These are phyloP conservation scores for Zosterops hypoxanthus DNA, from an alignment of 2,113 vertebrate genomes.

Conservation along the genomic window DNA sequence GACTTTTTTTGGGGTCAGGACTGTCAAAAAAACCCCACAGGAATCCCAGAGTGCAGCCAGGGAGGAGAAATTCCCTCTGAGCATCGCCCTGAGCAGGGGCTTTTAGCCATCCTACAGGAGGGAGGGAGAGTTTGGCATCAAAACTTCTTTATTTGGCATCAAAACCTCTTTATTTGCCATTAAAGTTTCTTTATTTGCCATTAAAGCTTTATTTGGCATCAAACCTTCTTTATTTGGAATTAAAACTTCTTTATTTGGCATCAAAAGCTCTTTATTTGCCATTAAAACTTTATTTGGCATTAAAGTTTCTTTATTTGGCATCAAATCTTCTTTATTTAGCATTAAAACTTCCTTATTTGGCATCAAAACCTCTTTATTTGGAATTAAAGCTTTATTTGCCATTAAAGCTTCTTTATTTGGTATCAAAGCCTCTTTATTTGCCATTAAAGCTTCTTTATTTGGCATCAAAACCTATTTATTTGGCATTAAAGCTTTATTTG, in stretches of 20 bases:
- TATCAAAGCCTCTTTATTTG: background rate
- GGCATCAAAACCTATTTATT: background rate
- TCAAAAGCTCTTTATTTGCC: too few species aligned
- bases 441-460: background rate
- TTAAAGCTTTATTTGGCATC: background rate
- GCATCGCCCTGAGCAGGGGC: background rate
- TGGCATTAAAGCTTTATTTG: background rate
- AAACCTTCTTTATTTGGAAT: too few species aligned
- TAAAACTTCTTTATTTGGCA: too few species aligned
- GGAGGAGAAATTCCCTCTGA: background rate
- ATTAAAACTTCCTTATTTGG: background rate
- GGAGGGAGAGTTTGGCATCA: background rate
- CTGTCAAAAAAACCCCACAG: fast-evolving
- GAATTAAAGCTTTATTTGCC: too few species aligned
- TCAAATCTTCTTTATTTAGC: background rate
- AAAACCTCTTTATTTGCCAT: too few species aligned
- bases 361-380: background rate
- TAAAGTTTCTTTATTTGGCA: too few species aligned
- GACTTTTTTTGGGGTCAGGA: background rate
- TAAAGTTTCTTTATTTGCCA: background rate
- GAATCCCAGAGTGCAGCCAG: background rate
- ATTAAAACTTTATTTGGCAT: too few species aligned
- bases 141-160: background rate
- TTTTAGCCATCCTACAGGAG: background rate
- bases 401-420: too few species aligned